Base-by-base conservation (phyloP, 1,140 invertebrate genomes). In the Caenorhabditis latens region DNA sequence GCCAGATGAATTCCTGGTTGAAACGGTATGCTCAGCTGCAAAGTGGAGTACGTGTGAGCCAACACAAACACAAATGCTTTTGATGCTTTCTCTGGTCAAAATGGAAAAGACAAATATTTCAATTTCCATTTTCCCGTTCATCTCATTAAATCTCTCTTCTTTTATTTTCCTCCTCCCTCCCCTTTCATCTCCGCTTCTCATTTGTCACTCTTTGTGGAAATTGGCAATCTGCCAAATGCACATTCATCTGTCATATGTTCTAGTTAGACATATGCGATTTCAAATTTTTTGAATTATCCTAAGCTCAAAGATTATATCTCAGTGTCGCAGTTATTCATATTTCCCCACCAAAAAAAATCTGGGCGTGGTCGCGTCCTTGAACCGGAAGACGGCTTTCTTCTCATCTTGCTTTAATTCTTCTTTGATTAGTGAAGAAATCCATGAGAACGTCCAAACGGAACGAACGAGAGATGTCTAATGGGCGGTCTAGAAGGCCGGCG, bases 211-310 rank as follows among this genome's bases (percentile, higher is more conserved):
- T 40, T 67, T 50, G 42, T 48, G 46, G 24, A 32, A 79, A 24
- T 79, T 50, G 71, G 16, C 46, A 79, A 50, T 79, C 71, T 79
- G 71, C 21, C 71, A 79, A 79, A 50, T 79, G 46, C 71, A 79
- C 46, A 43, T 50, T 14, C 5, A 21, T 14, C 32, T 65, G 32
- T 40, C 9, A 53, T 53, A 53, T 14, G 9, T 42, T 32, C 32
- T 32, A 32, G 32, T 32, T 32, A 32, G 32, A 32, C 32, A 32
- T 32, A 32, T 32, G 32, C 32, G 61, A 16, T 8, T 65, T 32
- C 11, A 40, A 40, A 24, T 21, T 32, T 65, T 40, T 65, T 65
- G 21, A 53, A 14, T 53, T 53, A 6, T 14, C 16, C 9, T 32
- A 32, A 32, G 32, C 1, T 32, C 32, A 32, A 32, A 32, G 2